These are phyloP conservation scores for Scotopteryx bipunctaria DNA, from an alignment of 2,888 invertebrate genomes.

Conservation along the genomic window DNA sequence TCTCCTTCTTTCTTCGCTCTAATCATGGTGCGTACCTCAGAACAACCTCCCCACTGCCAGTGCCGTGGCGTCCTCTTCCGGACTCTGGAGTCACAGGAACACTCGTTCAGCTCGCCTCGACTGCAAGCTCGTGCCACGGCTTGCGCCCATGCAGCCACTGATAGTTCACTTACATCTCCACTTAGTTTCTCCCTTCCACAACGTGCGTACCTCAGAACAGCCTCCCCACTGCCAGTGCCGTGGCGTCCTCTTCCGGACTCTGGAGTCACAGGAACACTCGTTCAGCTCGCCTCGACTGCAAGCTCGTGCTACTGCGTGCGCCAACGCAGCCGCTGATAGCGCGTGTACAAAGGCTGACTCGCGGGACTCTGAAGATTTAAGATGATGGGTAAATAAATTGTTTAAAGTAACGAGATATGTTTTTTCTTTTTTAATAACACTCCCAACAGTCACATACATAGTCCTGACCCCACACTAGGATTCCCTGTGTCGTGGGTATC, in stretches of 20 bases:
- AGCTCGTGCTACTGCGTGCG: constrained; percentile 93
- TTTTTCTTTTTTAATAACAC: too few relatives aligned
- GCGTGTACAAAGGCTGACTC: constrained; percentile 96
- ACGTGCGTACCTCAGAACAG: constrained; percentile 90
- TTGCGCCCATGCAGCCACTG: constrained; percentile 94
- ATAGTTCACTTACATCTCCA: too few relatives aligned
- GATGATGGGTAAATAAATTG: background rate
- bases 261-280: constrained; percentile 94
- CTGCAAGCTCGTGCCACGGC: constrained; percentile 86
- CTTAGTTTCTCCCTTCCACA: background rate
- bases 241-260: constrained; percentile 88
- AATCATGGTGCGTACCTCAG: constrained; percentile 91
- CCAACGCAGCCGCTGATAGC: constrained; percentile 94
- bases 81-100: constrained; percentile 92
- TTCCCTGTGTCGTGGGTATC: too few relatives aligned
- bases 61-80: constrained; percentile 88
- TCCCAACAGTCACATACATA: too few relatives aligned
- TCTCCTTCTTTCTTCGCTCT: too few relatives aligned
- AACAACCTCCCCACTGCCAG: constrained; percentile 97
- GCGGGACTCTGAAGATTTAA: constrained; percentile 89
- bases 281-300: constrained; percentile 93
- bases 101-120: constrained; percentile 92
- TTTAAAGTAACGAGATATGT: background rate
- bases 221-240: constrained; percentile 96
- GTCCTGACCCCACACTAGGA: too few relatives aligned